Conservation (phyloP, 2,888 invertebrate genomes). For the Pyrrhia umbra region DNA sequence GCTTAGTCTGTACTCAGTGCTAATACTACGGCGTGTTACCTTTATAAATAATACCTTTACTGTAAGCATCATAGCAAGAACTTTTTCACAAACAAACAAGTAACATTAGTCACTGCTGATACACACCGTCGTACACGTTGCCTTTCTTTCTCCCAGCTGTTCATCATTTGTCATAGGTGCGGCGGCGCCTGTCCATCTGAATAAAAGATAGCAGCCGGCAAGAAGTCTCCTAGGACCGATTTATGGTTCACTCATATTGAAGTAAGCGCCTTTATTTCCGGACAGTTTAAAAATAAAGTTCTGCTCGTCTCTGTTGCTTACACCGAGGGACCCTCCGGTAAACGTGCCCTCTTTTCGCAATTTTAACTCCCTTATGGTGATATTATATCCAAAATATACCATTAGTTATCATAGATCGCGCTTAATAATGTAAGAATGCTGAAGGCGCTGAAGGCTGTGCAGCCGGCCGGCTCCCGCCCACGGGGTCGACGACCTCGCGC, state of each 20-base stretch:
- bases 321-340: conserved; percentile 31
- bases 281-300: conserved; percentile 70
- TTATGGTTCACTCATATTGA: conserved; percentile 75
- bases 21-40: conserved; percentile 13
- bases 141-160: conserved; percentile 60
- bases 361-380: conserved; percentile 65
- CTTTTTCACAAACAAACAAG: conserved; percentile 62
- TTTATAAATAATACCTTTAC: conserved; percentile 35
- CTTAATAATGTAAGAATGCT: conserved; percentile 80
- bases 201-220: conserved; percentile 79
- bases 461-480: conserved; percentile 68
- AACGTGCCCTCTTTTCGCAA: conserved; percentile 56
- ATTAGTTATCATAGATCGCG: conserved; percentile 77
- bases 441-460: conserved; percentile 75
- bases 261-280: conserved; percentile 70
- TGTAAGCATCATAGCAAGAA: conserved; percentile 46
- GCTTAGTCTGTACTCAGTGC: conserved; percentile 14
- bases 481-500: conserved; percentile 82
- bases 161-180: conserved; percentile 76
- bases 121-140: conserved; percentile 48
- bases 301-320: conserved; percentile 58
- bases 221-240: conserved; percentile 79
- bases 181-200: conserved; percentile 72
- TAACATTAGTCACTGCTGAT: conserved; percentile 61
- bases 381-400: conserved; percentile 70